Percentiles rank a stretch among this genome's conserved stretches.
These are phyloP conservation scores for Drosophila koepferae DNA, from an alignment of 2,888 invertebrate species.

Conservation along the genomic window DNA sequence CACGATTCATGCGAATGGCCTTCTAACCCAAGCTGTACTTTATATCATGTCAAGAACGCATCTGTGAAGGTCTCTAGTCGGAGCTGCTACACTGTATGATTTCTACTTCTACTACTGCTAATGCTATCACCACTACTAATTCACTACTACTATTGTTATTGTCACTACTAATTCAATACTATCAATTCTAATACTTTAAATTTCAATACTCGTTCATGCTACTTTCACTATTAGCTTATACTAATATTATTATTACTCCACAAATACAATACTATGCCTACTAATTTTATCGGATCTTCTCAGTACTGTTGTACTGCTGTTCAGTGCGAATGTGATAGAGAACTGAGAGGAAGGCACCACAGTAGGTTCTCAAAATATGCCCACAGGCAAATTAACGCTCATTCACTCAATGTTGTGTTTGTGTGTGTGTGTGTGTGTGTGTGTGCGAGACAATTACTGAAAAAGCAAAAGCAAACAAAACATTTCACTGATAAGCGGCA, in stretches of 20 bases:
- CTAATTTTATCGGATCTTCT: background rate
- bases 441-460: slow-evolving; percentile 25
- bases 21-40: slow-evolving; percentile 6
- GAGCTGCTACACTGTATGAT: too few relatives aligned
- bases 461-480: slow-evolving; percentile 48
- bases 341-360: slow-evolving; percentile 18
- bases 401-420: background rate
- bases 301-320: background rate
- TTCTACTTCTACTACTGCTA: background rate
- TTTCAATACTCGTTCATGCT: background rate
- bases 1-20: background rate
- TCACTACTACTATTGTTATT: too few relatives aligned
- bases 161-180: too few relatives aligned
- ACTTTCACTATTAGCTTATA: too few relatives aligned
- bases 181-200: background rate
- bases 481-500: slow-evolving; percentile 46
- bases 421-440: slow-evolving; percentile 15
- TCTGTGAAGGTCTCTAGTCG: background rate
- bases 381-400: background rate
- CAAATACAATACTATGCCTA: background rate
- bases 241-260: background rate
- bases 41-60: slow-evolving; percentile 1
- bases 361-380: background rate
- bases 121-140: too few relatives aligned
- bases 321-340: background rate